A percentile compares a stretch with the other conserved stretches of the same genome.
Evolutionary conservation across 1,140 invertebrate genomes (phyloP).

Genomic region (Solen grandis): DNA sequence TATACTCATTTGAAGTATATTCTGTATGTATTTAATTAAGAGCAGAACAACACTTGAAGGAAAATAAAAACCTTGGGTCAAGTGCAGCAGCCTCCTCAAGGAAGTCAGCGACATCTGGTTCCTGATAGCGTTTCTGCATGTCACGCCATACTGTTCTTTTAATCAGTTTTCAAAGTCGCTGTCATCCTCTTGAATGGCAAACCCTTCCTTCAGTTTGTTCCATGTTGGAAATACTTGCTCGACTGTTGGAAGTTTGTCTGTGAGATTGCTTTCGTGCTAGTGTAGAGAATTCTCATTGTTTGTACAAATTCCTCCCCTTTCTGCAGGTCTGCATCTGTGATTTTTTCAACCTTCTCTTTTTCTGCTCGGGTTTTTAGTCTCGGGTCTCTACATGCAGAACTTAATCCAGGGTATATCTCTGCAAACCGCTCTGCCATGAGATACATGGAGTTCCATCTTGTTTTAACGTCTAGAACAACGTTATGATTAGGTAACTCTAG

Average conservation of each 20-base stretch:
- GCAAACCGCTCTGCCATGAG: background rate
- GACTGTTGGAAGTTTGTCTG: background rate
- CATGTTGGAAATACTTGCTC: background rate
- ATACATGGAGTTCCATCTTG: constrained; percentile 2
- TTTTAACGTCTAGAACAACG: background rate
- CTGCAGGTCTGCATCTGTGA: background rate
- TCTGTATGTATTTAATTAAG: too few species aligned
- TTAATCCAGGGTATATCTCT: background rate
- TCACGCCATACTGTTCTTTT: background rate
- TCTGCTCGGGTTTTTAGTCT: background rate
- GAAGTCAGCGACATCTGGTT: background rate
- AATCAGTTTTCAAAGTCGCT: background rate
- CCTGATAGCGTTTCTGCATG: background rate
- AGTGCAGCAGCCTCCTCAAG: constrained; percentile 6
- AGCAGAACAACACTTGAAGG: background rate
- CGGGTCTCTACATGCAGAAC: background rate
- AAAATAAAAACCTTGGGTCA: background rate
- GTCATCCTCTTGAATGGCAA: background rate
- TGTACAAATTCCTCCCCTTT: background rate
- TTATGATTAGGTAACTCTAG: background rate
- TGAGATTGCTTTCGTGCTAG: background rate
- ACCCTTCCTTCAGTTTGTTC: background rate
- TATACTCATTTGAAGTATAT: too few species aligned
- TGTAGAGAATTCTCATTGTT: background rate
- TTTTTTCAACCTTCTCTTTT: constrained; percentile 4